A percentile compares a stretch with the other conserved stretches of the same genome.
Evolutionary conservation across 2,888 invertebrate genomes (phyloP).

Genomic region (Tipula confusa): DNA sequence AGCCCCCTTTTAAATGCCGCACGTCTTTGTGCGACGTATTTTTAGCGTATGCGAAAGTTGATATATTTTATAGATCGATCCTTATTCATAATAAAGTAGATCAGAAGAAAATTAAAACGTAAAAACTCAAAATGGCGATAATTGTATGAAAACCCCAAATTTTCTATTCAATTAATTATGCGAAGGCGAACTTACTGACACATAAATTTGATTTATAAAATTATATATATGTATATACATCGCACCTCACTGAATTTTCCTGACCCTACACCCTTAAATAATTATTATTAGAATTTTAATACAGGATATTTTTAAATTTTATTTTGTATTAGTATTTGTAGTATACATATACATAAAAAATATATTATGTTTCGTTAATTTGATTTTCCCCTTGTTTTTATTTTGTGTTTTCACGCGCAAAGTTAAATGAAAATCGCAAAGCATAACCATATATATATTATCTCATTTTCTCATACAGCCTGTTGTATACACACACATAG

Average conservation of each 20-base stretch:
- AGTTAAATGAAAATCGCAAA: not conserved
- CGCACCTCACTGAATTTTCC: slow-evolving; percentile 3
- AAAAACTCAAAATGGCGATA: not conserved
- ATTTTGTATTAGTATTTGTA: not conserved
- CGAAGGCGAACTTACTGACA: too few relatives aligned
- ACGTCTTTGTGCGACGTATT: not conserved
- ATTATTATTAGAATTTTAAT: slow-evolving; percentile 20
- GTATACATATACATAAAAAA: not conserved
- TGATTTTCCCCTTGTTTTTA: not conserved
- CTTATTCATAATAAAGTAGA: not conserved
- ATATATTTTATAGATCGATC: not conserved
- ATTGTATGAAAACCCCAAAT: not conserved
- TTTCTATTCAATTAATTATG: not conserved
- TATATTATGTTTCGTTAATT: not conserved
- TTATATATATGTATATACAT: not conserved
- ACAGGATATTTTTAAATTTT: not conserved
- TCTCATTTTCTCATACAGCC: not conserved
- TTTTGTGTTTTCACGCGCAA: not conserved
- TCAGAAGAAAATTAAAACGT: not conserved
- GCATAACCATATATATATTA: not conserved
- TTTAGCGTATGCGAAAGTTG: not conserved
- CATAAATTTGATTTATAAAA: not conserved
- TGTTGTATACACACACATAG: not conserved
- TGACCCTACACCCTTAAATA: slow-evolving; percentile 6
- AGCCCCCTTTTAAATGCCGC: too few relatives aligned